Evolutionary conservation across 2,797 vertebrate genomes (phyloP).

Genomic region (Trachops cirrhosus): DNA sequence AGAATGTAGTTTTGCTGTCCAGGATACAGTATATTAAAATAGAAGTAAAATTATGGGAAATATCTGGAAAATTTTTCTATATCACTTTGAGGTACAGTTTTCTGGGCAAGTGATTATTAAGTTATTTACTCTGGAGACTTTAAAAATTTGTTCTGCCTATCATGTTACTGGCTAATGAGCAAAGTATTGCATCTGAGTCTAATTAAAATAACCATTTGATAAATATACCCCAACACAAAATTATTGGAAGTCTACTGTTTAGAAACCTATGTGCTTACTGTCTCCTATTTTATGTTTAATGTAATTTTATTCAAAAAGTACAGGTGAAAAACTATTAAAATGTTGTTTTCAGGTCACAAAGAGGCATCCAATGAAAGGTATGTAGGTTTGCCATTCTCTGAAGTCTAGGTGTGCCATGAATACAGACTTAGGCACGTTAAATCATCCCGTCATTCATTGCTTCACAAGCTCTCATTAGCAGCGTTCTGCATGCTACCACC

Average conservation of each 20-base stretch:
- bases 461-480: not conserved
- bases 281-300: not conserved
- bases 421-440: not conserved
- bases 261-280: not conserved
- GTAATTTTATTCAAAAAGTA: not conserved
- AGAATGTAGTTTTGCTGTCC: not conserved
- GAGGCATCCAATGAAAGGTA: not conserved
- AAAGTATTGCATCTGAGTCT: not conserved
- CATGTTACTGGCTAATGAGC: not conserved
- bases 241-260: not conserved
- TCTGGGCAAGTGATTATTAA: not conserved
- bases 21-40: not conserved
- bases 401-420: not conserved
- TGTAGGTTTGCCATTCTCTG: not conserved
- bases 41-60: not conserved
- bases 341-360: not conserved
- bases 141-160: not conserved
- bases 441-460: not conserved
- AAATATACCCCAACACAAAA: not conserved
- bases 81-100: not conserved
- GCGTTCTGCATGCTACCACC: not conserved
- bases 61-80: not conserved
- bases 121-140: not conserved
- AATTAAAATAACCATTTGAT: not conserved
- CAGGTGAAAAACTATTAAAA: not conserved